Percentiles rank a stretch among this genome's conserved stretches.
Evolutionary conservation across 2,113 vertebrate genomes (phyloP).

Genomic region (Spilogale gracilis): DNA sequence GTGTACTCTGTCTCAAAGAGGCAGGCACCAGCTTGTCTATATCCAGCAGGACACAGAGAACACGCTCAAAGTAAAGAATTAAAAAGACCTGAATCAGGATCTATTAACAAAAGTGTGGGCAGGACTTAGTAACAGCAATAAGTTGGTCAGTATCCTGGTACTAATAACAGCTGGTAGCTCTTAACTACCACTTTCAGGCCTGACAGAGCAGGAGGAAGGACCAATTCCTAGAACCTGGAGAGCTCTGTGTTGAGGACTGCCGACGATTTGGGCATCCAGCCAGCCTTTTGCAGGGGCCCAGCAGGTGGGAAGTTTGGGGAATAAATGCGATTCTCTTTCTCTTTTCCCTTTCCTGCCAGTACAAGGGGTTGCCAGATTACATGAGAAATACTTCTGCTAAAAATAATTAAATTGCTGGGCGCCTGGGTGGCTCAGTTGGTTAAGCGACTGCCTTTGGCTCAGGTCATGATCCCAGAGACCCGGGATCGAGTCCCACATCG

Average conservation of each 20-base stretch:
- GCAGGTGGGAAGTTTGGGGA: not conserved
- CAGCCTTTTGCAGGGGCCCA: not conserved
- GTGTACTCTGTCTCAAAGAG: not conserved
- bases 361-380: not conserved
- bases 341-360: not conserved
- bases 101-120: not conserved
- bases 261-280: not conserved
- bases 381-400: not conserved
- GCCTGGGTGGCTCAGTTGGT: too few species aligned
- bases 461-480: too few species aligned
- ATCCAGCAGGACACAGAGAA: not conserved
- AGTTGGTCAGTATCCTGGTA: not conserved
- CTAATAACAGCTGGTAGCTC: not conserved
- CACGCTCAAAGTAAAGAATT: not conserved
- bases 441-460: too few species aligned
- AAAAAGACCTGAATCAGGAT: not conserved
- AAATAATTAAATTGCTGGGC: not conserved
- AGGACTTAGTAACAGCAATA: not conserved
- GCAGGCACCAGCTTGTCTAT: not conserved
- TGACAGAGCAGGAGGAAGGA: not conserved
- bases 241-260: not conserved
- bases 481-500: too few species aligned
- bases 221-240: not conserved
- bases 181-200: not conserved
- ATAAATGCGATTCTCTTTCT: not conserved